Percentiles rank a stretch among this genome's conserved stretches.
Evolutionary conservation across 2,113 vertebrate species (phyloP).

Genomic region (Piaya cayana): DNA sequence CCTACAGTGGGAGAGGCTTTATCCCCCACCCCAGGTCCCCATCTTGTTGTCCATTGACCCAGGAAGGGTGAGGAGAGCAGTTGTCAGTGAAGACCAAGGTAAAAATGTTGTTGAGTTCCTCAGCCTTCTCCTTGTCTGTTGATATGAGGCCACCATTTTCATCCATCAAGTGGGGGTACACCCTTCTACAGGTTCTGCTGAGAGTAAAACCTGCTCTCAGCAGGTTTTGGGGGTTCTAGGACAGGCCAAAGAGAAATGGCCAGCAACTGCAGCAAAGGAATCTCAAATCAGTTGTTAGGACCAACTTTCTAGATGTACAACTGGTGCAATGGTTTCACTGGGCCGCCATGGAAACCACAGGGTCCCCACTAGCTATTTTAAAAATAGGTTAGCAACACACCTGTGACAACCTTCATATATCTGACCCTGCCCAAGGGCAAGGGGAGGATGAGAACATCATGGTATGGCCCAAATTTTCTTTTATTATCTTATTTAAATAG

Average conservation of each 20-base stretch:
- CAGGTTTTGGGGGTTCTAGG: background rate
- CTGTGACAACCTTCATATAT: background rate
- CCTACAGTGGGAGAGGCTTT: no score
- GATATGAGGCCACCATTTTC: no score
- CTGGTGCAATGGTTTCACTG: no score
- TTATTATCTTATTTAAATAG: background rate
- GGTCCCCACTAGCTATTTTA: background rate
- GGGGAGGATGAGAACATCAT: background rate
- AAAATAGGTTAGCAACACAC: background rate
- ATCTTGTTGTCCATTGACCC: no score
- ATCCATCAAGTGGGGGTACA: no score
- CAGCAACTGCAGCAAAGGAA: background rate
- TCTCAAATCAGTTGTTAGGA: background rate
- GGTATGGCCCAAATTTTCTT: background rate
- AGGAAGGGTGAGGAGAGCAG: no score
- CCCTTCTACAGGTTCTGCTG: background rate
- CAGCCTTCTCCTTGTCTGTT: no score
- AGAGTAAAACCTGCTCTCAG: background rate
- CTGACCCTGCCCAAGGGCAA: background rate
- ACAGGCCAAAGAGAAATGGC: background rate
- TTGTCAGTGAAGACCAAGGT: no score
- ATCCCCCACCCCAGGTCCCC: no score
- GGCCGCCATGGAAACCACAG: background rate
- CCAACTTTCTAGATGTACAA: background rate
- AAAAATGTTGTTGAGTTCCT: no score